These are phyloP conservation scores for Microctonus hyperodae DNA, from an alignment of 2,888 invertebrate species.

Conservation along the genomic window DNA sequence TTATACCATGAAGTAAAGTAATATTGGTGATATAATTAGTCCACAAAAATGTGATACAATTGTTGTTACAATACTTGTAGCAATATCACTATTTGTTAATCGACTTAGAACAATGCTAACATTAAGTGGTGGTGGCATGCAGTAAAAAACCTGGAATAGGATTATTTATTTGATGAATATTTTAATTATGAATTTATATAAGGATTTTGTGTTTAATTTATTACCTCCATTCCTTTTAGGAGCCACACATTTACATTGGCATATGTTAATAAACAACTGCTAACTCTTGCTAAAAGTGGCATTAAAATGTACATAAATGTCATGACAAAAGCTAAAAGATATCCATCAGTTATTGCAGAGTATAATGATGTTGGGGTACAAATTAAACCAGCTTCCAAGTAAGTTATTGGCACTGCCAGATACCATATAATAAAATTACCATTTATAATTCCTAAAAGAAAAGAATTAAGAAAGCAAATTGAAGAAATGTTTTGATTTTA, in stretches of 20 bases:
- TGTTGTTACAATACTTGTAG: slow-evolving; percentile 58
- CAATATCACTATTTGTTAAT: slow-evolving; percentile 56
- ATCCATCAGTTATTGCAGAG: slow-evolving; percentile 49
- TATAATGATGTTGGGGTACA: slow-evolving; percentile 54
- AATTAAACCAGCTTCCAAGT: slow-evolving; percentile 57
- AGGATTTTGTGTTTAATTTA: slow-evolving; percentile 14
- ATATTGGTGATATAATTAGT: slow-evolving; percentile 55
- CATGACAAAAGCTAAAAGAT: slow-evolving; percentile 53
- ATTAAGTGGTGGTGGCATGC: slow-evolving; percentile 60
- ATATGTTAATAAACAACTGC: slow-evolving; percentile 49
- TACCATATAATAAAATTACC: slow-evolving; percentile 57
- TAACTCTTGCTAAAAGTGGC: slow-evolving; percentile 53
- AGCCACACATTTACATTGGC: slow-evolving; percentile 55
- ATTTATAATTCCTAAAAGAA: slow-evolving; percentile 51
- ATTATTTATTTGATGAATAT: background rate
- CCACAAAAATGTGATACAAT: slow-evolving; percentile 56
- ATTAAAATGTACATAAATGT: slow-evolving; percentile 55
- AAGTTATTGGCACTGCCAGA: slow-evolving; percentile 57
- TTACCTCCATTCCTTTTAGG: slow-evolving; percentile 61
- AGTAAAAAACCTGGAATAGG: slow-evolving; percentile 56
- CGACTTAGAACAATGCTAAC: slow-evolving; percentile 56
- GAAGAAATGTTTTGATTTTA: background rate
- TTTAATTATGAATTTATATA: background rate
- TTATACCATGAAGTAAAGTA: slow-evolving; percentile 58
- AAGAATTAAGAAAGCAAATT: background rate